Base-by-base conservation (phyloP, 2,888 invertebrate genomes). In the Galerucella nymphaeae region DNA sequence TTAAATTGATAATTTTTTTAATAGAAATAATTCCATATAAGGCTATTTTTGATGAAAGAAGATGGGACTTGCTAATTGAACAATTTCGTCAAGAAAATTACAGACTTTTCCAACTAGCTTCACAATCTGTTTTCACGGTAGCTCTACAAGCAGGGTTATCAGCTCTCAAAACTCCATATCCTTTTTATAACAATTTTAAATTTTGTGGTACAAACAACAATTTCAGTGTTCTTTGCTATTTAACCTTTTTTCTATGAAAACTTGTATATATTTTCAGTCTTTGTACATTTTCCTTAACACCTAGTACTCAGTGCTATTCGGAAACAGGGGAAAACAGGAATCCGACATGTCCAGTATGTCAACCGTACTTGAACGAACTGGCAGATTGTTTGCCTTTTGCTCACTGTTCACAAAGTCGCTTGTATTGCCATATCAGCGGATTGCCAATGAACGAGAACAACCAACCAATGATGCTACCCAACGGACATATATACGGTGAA, bases 381-480 rank as follows among this genome's bases (percentile, higher is more conserved):
- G 98, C 98, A 0, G 91, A 91, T 70, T 88, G 92, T 48, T 89
- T 99, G 84, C 99, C 99, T 75, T 95, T 93, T 87, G 97, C 99
- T 76, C 98, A 99, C 89, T 97, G 97, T 87, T 95, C 96, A 67
- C 98, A 98, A 87, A 98, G 98, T 77, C 92, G 97, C 69, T 91
- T 98, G 69, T 95, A 98, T 82, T 99, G 99, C 87, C 91, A 91
- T 84, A 93, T 98, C 80, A 95, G 96, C 74, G 96, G 96, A 41
- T 90, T 94, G 81, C 94, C 97, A 63, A 90, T 99, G 82, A 98
- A 99, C 88, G 98, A 99, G 86, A 95, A 99, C 87, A 98, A 99
- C 89, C 96, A 96, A 80, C 98, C 98, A 13, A 95, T 99, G 94
- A 97, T 98, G 93, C 90, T 99, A 87, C 99, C 99, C 75, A 99